A percentile compares a stretch with the other conserved stretches of the same genome.
These are phyloP conservation scores for Callocephalon fimbriatum DNA, from an alignment of 2,113 vertebrate genomes.

Conservation along the genomic window DNA sequence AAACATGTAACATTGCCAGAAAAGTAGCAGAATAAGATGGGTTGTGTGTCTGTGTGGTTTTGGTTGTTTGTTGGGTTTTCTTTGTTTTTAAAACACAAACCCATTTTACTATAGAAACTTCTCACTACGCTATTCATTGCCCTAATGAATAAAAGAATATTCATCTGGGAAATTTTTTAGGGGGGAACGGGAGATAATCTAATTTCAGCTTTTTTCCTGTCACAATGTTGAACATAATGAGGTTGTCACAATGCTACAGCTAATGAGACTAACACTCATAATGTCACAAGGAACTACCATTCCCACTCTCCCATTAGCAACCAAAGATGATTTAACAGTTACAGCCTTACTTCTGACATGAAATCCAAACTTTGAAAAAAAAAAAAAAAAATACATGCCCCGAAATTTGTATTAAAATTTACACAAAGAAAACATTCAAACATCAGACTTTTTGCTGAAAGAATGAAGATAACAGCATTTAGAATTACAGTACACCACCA, in stretches of 20 bases:
- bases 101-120: fast-evolving
- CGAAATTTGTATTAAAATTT: neutral
- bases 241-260: neutral
- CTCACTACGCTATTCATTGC: neutral
- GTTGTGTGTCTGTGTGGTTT: neutral
- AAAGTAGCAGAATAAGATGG: neutral
- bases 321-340: neutral
- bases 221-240: neutral
- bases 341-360: neutral
- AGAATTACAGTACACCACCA: neutral
- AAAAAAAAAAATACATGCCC: neutral
- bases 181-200: fast-evolving
- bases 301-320: neutral
- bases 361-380: neutral
- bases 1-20: neutral
- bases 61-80: neutral
- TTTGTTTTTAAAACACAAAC: neutral
- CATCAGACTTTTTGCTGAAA: neutral
- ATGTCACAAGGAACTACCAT: neutral
- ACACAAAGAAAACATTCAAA: neutral
- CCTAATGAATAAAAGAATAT: neutral
- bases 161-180: neutral
- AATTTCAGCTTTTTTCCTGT: neutral
- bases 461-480: neutral
- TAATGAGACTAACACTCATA: neutral